phyloP scores from a whole-genome alignment of 2,888 invertebrate genomes.

The Deladenus siricidicola region DNA sequence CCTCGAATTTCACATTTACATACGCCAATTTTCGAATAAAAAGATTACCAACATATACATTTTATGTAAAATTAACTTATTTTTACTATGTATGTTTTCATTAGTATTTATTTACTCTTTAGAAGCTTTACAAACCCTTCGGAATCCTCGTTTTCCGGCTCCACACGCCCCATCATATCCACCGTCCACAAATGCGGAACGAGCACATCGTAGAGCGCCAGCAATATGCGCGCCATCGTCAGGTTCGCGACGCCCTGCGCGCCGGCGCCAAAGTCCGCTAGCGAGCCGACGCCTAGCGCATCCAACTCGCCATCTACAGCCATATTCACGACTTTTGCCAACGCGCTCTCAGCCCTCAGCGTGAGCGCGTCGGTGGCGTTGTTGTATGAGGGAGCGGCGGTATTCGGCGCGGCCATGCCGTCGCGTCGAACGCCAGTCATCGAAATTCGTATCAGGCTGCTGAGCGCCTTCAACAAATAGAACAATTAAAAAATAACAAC shows the following conservation, averaged over 20 bases:
- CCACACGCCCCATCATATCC: too few species aligned
- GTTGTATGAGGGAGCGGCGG: too few species aligned
- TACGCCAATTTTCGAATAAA: too few species aligned
- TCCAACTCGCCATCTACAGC: background rate
- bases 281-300: background rate
- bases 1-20: too few species aligned
- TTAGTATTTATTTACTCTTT: too few species aligned
- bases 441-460: conserved; percentile 2
- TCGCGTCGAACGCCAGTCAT: background rate
- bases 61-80: background rate
- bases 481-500: background rate
- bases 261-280: too few species aligned
- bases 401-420: background rate
- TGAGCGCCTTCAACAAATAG: background rate
- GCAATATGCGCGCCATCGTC: background rate
- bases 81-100: too few species aligned
- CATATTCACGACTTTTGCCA: conserved; percentile 1
- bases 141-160: too few species aligned
- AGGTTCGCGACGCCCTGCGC: background rate
- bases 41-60: too few species aligned
- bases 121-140: too few species aligned
- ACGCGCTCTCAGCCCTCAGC: background rate
- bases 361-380: conserved; percentile 6
- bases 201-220: conserved; percentile 3
- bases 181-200: conserved; percentile 2